Evolutionary conservation across 2,888 invertebrate species (phyloP).

Genomic region (Timandra comae): DNA sequence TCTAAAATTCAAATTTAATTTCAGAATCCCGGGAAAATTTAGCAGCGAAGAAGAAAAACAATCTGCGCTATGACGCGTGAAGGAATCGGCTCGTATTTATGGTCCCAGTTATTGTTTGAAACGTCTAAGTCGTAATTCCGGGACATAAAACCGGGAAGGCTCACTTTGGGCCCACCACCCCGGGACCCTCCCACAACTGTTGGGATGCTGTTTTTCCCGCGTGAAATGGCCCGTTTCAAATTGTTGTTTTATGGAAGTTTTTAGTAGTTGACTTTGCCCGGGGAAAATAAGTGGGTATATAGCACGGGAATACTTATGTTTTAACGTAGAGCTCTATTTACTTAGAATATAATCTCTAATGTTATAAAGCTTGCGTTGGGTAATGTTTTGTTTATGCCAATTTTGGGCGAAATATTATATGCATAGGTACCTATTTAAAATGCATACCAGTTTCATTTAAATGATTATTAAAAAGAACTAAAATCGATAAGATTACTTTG

Average conservation of each 20-base stretch:
- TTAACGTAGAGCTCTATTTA: too few species aligned
- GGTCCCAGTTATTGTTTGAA: constrained; percentile 75
- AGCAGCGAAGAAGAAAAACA: constrained; percentile 52
- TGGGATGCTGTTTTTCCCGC: constrained; percentile 72
- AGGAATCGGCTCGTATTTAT: constrained; percentile 74
- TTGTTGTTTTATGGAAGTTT: constrained; percentile 77
- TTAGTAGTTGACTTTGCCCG: constrained; percentile 74
- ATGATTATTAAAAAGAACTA: too few species aligned
- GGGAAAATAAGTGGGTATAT: constrained; percentile 48
- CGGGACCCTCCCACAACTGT: constrained; percentile 26
- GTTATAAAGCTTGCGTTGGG: too few species aligned
- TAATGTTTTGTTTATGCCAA: too few species aligned
- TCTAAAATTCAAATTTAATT: too few species aligned
- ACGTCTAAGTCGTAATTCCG: constrained; percentile 77
- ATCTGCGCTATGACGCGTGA: constrained; percentile 72
- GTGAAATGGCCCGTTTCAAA: constrained; percentile 75
- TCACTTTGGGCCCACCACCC: constrained; percentile 55
- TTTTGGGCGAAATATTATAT: too few species aligned
- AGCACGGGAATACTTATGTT: too few species aligned
- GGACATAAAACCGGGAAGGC: constrained; percentile 68
- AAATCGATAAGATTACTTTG: too few species aligned
- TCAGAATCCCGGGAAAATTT: too few species aligned
- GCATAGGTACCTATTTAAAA: too few species aligned
- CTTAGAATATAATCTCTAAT: too few species aligned
- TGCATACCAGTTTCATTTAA: too few species aligned